Evolutionary conservation across 1,140 invertebrate genomes (phyloP), one percentile per base, ranked within the genome.

Genomic region (Phymorhynchus buccinoides): DNA sequence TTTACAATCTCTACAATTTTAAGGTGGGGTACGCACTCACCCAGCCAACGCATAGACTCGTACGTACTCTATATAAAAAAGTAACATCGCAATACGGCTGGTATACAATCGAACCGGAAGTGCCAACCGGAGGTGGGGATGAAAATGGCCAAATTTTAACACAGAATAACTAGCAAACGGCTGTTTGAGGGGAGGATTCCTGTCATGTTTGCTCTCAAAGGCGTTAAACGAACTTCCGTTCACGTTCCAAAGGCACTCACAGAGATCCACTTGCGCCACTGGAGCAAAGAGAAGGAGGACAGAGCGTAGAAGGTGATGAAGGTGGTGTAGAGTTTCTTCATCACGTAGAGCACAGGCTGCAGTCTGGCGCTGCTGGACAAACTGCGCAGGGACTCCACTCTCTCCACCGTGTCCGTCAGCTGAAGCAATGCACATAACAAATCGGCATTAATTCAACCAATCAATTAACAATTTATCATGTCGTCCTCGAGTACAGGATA

Each of bases 241-340:
- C 35, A 16, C 9, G 37, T 48, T 30, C 30, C 35, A 83, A 27
- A 66, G 35, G 37, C 66, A 90, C 89, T 89, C 87, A 91, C 92
- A 83, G 87, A 68, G 42, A 78, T 68, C 86, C 89, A 97, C 83
- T 94, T 95, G 1, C 94, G 87, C 84, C 93, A 96, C 7, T 95
- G 95, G 37, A 98, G 95, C 1, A 97, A 94, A 41, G 95, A 95
- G 91, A 99, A 98, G 0, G 97, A 95, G 9, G 96, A 93, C 18
- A 98, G 93, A 90, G 96, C 96, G 94, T 97, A 98, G 18, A 97
- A 97, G 95, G 98, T 96, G 87, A 96, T 96, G 22, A 97, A 94
- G 18, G 96, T 94, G 0, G 97, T 96, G 88, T 97, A 97, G 0
- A 96, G 88, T 92, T 97, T 97, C 3, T 96, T 92, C 1, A 97